Evolutionary conservation across 1,140 invertebrate species (phyloP), one percentile per base, ranked within the genome.

Genomic region (Scaptomyza graminum): DNA sequence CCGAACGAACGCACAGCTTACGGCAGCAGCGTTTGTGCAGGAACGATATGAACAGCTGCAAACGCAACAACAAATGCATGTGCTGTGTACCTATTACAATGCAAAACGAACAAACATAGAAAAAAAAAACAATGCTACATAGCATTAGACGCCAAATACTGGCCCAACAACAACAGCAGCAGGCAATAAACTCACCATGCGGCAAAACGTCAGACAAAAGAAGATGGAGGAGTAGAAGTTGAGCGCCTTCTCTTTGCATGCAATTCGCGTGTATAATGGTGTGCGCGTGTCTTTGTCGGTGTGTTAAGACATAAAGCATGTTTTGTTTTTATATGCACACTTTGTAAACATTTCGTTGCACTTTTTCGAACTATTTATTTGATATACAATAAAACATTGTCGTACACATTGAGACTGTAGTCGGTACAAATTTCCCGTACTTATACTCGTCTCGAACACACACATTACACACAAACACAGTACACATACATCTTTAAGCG

Each of bases 181-280:
- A 63, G 51, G 64, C 67, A 74, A 52, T 64, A 87, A 87, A 87
- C 82, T 87, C 82, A 87, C 82, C 82, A 87, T 87, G 83, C 82
- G 82, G 83, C 82, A 87, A 87, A 88, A 73, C 85, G 82, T 87
- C 82, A 87, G 82, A 87, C 83, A 87, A 88, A 87, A 88, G 83
- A 87, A 87, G 82, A 87, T 87, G 82, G 82, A 87, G 82, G 82
- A 87, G 82, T 87, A 79, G 78, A 82, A 80, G 64, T 85, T 80
- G 74, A 81, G 76, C 76, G 78, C 72, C 71, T 82, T 78, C 56
- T 76, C 72, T 87, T 84, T 76, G 64, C 76, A 69, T 68, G 74
- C 83, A 87, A 81, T 82, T 81, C 79, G 79, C 78, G 74, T 77
- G 71, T 81, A 50, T 68, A 67, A 47, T 55, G 61, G 63, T 74